These are phyloP conservation scores for Macrosteles quadrilineatus DNA, from an alignment of 1,140 invertebrate genomes.

Conservation along the genomic window DNA sequence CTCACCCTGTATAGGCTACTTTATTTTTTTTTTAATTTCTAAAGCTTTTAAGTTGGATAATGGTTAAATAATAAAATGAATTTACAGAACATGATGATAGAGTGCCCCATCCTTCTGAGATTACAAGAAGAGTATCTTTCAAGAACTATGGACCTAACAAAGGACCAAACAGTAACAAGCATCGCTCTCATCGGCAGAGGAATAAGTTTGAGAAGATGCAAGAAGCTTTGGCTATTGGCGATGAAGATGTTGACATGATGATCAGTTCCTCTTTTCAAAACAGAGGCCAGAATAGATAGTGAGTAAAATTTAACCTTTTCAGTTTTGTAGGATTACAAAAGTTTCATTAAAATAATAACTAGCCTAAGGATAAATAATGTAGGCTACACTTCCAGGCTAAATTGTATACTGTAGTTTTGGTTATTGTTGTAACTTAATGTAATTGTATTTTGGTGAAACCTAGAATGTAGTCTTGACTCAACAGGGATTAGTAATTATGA, in stretches of 20 bases:
- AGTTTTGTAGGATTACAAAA: background rate
- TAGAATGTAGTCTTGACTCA: no score
- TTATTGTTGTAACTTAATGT: no score
- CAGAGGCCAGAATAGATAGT: background rate
- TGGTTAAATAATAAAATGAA: no score
- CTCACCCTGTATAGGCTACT: no score
- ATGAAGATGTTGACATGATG: constrained; percentile 13
- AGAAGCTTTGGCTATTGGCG: background rate
- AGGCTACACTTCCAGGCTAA: no score
- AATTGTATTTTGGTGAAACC: no score
- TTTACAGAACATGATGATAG: constrained; percentile 21
- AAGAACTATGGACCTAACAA: constrained; percentile 2
- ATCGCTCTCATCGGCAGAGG: background rate
- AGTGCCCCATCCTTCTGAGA: background rate
- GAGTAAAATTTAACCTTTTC: background rate
- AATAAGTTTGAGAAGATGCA: background rate
- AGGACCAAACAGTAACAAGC: background rate
- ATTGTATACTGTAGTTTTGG: no score
- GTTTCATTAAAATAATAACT: background rate
- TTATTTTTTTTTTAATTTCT: no score
- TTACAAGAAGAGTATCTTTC: constrained; percentile 6
- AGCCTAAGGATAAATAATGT: background rate
- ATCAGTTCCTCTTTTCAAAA: background rate
- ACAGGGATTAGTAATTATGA: no score
- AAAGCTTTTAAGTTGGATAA: no score